Percentiles rank a stretch among this genome's conserved stretches.
These are phyloP conservation scores for Coregonus suidteri DNA, from an alignment of 2,797 vertebrate species.

Conservation along the genomic window DNA sequence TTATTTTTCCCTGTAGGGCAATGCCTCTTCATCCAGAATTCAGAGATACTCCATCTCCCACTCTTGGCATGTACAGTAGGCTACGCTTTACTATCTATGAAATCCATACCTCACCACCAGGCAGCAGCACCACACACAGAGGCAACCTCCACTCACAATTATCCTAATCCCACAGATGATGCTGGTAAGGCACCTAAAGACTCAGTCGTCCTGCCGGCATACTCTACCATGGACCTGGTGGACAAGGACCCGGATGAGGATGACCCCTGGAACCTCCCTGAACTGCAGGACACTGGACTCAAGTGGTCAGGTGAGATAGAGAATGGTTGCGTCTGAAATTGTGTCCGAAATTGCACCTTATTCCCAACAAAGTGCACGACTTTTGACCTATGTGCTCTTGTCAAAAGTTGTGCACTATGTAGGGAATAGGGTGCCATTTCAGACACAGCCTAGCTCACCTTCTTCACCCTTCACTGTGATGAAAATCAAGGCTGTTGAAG, in stretches of 20 bases:
- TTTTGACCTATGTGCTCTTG: too few species aligned
- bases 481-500: background rate
- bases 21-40: conserved; percentile 88
- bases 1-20: conserved; percentile 55
- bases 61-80: conserved; percentile 42
- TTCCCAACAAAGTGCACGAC: background rate
- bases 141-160: background rate
- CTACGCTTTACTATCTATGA: background rate
- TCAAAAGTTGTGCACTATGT: too few species aligned
- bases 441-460: background rate
- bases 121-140: too few species aligned
- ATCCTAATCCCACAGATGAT: conserved; percentile 42
- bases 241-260: conserved; percentile 62
- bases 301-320: conserved; percentile 90
- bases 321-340: background rate
- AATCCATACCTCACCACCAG: background rate
- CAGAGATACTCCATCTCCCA: conserved; percentile 57
- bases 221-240: conserved; percentile 73
- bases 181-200: conserved; percentile 42
- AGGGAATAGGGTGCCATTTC: too few species aligned
- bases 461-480: background rate
- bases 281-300: conserved; percentile 79
- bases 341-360: background rate
- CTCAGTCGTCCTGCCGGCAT: conserved; percentile 69
- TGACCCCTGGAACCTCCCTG: conserved; percentile 86